phyloP scores from a whole-genome alignment of 2,113 vertebrate species.

The Opisthocomus hoazin region DNA sequence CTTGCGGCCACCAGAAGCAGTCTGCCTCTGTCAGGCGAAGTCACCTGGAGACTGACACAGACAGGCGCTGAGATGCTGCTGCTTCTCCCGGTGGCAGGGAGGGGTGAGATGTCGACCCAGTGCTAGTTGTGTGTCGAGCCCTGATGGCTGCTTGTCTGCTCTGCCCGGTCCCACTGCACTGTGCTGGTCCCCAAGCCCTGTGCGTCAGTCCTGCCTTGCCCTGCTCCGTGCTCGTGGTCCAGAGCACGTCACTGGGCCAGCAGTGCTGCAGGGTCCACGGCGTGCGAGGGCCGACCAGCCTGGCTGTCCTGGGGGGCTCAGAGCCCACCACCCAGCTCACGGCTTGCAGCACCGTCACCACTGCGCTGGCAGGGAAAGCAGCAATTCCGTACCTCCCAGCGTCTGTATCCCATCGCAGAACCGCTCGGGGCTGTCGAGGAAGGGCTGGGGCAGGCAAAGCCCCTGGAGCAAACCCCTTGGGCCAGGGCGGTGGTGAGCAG shows the following conservation, averaged over 20 bases:
- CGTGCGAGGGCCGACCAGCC: rapidly evolving
- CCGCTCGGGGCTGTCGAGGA: rapidly evolving
- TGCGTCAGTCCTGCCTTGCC: neutral
- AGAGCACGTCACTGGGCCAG: neutral
- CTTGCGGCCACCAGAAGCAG: rapidly evolving
- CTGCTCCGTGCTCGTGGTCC: neutral
- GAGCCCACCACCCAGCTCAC: rapidly evolving
- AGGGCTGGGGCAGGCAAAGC: neutral
- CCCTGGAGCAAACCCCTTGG: neutral
- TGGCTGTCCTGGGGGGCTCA: neutral
- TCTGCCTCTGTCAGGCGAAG: neutral
- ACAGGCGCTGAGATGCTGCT: neutral
- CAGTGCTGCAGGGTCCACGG: rapidly evolving
- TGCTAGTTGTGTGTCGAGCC: neutral
- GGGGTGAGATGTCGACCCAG: neutral
- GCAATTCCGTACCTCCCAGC: neutral
- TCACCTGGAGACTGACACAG: neutral
- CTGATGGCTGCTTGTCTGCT: neutral
- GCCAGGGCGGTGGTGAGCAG: neutral
- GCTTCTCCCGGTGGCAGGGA: rapidly evolving
- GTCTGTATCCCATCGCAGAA: neutral
- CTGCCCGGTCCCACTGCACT: rapidly evolving
- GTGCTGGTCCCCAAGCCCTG: neutral
- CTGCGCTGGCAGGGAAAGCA: neutral
- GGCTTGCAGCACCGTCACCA: rapidly evolving